Percentiles rank a stretch among this genome's conserved stretches.
These are phyloP conservation scores for Steinernema hermaphroditum DNA, from an alignment of 2,888 invertebrate genomes.

Conservation along the genomic window DNA sequence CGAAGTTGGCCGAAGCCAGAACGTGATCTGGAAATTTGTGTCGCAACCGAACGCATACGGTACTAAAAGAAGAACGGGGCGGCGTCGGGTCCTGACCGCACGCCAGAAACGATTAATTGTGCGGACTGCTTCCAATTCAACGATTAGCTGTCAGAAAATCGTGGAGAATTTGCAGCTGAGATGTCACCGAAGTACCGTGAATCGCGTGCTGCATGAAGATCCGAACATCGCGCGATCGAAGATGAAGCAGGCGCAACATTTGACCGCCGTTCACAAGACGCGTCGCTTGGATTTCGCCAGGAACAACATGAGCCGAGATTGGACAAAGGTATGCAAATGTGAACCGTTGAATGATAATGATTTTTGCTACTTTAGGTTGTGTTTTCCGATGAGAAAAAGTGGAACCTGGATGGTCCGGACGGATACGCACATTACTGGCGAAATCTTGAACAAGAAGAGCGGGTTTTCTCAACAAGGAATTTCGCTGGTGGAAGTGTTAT, in stretches of 20 bases:
- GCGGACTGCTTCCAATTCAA: too few species aligned
- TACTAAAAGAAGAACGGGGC: too few species aligned
- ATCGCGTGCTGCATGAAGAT: too few species aligned
- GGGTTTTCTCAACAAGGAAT: constrained; percentile 17
- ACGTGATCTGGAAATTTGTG: too few species aligned
- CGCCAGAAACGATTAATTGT: too few species aligned
- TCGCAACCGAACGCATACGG: too few species aligned
- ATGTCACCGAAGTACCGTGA: too few species aligned
- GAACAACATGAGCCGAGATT: constrained; percentile 1
- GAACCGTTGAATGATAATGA: neutral
- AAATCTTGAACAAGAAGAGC: constrained; percentile 29
- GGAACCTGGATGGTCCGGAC: constrained; percentile 35
- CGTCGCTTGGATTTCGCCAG: neutral
- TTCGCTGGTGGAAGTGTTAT: constrained; percentile 32
- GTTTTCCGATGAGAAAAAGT: constrained; percentile 37
- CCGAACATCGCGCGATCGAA: too few species aligned
- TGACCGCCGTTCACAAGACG: constrained; percentile 3
- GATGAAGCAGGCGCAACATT: neutral
- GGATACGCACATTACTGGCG: constrained; percentile 30
- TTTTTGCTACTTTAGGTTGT: constrained; percentile 11
- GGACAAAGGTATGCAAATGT: constrained; percentile 4
- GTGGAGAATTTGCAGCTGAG: too few species aligned
- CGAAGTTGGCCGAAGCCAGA: too few species aligned
- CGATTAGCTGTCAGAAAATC: too few species aligned
- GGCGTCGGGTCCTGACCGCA: too few species aligned